These are phyloP conservation scores for Setophaga petechia DNA, from an alignment of 2,113 vertebrate species.

Conservation along the genomic window DNA sequence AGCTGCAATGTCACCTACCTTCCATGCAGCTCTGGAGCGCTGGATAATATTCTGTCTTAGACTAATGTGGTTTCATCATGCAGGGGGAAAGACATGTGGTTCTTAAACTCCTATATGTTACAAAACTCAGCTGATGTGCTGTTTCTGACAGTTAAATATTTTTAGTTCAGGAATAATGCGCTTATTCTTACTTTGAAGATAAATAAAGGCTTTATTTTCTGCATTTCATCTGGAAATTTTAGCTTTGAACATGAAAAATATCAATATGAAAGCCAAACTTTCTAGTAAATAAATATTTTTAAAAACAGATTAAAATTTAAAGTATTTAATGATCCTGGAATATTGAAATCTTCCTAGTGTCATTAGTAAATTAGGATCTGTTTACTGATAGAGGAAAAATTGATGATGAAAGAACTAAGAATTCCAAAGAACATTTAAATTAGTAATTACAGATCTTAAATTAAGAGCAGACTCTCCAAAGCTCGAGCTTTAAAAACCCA, in stretches of 20 bases:
- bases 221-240: not conserved
- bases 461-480: not conserved
- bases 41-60: not conserved
- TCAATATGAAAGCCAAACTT: not conserved
- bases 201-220: not conserved
- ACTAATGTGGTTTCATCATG: not conserved
- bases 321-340: conserved; percentile 4
- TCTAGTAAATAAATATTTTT: conserved; percentile 38
- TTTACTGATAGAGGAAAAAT: not conserved
- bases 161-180: not conserved
- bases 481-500: not conserved
- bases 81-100: rapidly evolving
- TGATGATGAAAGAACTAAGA: not conserved
- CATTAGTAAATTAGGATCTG: conserved; percentile 25
- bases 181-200: not conserved
- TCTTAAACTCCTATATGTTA: not conserved
- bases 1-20: not conserved
- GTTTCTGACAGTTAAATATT: not conserved
- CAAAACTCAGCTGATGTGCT: not conserved
- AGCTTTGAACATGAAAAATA: not conserved
- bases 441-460: conserved; percentile 1
- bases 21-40: not conserved
- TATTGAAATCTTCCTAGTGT: not conserved
- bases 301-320: conserved; percentile 35
- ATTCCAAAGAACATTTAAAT: conserved; percentile 13